Conservation (phyloP, 2,797 vertebrate genomes). For the Lepus townsendii region DNA sequence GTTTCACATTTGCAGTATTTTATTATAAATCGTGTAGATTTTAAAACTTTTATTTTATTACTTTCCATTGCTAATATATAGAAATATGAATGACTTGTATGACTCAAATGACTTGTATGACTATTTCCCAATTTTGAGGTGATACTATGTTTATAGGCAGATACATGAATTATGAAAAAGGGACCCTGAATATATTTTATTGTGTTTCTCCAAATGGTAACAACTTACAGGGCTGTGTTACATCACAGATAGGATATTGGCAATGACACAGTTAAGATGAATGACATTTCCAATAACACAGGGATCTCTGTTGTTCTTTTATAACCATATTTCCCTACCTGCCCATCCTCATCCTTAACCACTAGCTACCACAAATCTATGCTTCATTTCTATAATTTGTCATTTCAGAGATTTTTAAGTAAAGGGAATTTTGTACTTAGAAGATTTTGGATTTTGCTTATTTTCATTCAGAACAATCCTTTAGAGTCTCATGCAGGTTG, state of each 20-base stretch:
- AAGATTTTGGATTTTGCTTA: neutral
- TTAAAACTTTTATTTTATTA: neutral
- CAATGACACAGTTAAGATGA: neutral
- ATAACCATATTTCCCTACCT: neutral
- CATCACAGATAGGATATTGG: neutral
- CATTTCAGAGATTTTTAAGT: neutral
- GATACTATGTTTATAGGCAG: neutral
- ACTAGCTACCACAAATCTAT: neutral
- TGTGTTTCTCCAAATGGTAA: neutral
- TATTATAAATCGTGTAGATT: neutral
- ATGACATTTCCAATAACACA: neutral
- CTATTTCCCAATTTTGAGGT: neutral
- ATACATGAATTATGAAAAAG: neutral
- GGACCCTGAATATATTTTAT: neutral
- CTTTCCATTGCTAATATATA: neutral
- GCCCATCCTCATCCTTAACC: neutral
- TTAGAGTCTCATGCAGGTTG: neutral
- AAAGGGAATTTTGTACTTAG: neutral
- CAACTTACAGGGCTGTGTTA: neutral
- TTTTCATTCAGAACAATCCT: neutral
- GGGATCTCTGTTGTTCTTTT: neutral
- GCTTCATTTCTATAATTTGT: neutral
- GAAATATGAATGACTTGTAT: neutral
- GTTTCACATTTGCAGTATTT: neutral
- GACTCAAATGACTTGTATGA: neutral